Base-by-base conservation (phyloP, 2,888 invertebrate genomes). In the Euplexia lucipara region DNA sequence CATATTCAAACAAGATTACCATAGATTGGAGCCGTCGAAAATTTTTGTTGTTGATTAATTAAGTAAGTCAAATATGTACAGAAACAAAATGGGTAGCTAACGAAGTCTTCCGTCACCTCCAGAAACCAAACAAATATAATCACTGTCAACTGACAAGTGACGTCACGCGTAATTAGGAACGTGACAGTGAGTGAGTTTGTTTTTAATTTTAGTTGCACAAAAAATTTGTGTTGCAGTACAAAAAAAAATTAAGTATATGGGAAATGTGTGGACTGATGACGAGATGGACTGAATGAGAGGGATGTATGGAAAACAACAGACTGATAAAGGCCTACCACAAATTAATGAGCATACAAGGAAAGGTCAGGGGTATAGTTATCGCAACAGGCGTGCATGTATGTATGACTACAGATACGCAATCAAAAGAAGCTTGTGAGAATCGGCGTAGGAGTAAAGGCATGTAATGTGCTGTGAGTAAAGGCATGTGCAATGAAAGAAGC, bases 11-110 rank as follows among this genome's bases (percentile, higher is more conserved):
- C 49, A 60, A 64, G 48, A 60, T 81, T 75, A 81, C 42, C 75
- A 70, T 49, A 59, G 66, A 70, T 42, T 60, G 34, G 18, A 56
- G 14, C 16, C 35, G 42, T 44, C 52, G 56, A 67, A 70, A 81
- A 73, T 75, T 16, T 53, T 52, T 75, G 47, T 30, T 63, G 70
- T 70, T 60, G 56, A 70, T 78, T 81, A 79, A 78, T 79, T 60
- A 64, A 68, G 32, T 53, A 74, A 79, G 67, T 79, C 64, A 79
- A 82, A 79, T 75, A 64, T 81, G 60, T 75, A 79, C 76, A 42
- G 53, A 37, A 49, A 65, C 65, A 79, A 79, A 79, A 47, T 62
- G 62, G n/a, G 53, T 42, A 45, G 61, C 61, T 79, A 82, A 79
- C 80, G 76, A 79, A 68, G 76, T 63, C 54, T 58, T 75, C 60